phyloP scores from a whole-genome alignment of 1,140 invertebrate genomes.

The Armadillidium nasatum region DNA sequence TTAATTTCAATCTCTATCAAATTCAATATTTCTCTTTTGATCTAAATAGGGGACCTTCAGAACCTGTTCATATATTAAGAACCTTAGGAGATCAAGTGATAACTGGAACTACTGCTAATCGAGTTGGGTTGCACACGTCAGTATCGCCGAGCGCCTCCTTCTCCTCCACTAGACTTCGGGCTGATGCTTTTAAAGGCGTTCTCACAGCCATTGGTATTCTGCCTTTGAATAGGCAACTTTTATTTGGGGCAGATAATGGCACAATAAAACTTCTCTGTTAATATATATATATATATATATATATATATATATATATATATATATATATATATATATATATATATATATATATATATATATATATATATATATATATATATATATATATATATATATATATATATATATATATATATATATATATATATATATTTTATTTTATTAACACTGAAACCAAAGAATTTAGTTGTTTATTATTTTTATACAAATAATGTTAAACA shows the following conservation, averaged over 20 bases:
- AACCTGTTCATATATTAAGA: constrained; percentile 64
- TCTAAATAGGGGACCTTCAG: constrained; percentile 33
- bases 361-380: too few relatives aligned
- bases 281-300: constrained; percentile 45
- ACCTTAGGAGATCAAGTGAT: constrained; percentile 68
- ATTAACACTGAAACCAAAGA: too few relatives aligned
- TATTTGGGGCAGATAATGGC: constrained; percentile 86
- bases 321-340: too few relatives aligned
- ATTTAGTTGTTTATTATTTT: too few relatives aligned
- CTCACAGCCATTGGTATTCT: constrained; percentile 81
- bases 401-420: too few relatives aligned
- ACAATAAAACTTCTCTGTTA: constrained; percentile 77
- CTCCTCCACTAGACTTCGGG: constrained; percentile 75
- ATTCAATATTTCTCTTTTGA: too few relatives aligned
- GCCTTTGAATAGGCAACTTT: constrained; percentile 78
- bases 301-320: too few relatives aligned
- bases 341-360: too few relatives aligned
- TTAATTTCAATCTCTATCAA: too few relatives aligned
- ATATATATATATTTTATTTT: too few relatives aligned
- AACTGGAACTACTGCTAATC: constrained; percentile 62
- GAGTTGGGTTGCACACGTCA: constrained; percentile 79
- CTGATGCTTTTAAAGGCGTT: constrained; percentile 85
- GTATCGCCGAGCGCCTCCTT: constrained; percentile 67
- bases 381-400: too few relatives aligned
- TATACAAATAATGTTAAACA: too few relatives aligned